Base-by-base conservation (phyloP, 2,113 vertebrate species). In the Ceyx melanurus region DNA sequence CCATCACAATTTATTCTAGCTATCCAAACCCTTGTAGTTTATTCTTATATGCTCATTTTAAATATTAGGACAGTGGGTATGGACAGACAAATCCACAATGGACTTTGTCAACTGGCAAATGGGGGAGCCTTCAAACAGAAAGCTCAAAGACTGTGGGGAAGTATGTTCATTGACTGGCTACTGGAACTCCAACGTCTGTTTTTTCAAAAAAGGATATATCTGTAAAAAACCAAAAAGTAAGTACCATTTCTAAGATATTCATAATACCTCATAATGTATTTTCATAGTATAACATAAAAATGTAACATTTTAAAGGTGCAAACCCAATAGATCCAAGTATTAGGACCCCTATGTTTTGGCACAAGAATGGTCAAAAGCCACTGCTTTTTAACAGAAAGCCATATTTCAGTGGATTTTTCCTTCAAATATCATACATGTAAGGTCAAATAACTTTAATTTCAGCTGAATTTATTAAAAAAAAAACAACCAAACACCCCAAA, bases 141-240 rank as follows among this genome's bases (percentile, higher is more conserved):
- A 80, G 29, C 51, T 87, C 33, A 98, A 98, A 3, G 29, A 97
- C 3, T 99, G 99, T 88, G 98, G 98, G 28, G 97, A 96, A 74
- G 74, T 98, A 42, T 64, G 85, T 43, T 97, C 99, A 18, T 89
- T 97, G 14, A 97, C 84, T 40, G 98, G 98, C 31, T 67, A 88
- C 89, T 99, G 99, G 99, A 97, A 90, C 9, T 96, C 97, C 72
- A 80, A 61, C 6, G 72, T 95, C 78, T 99, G 99, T 89, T 96
- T 92, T 65, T 96, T 96, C 82, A 98, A 97, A 73, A 98, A 93
- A 88, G 96, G 97, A 22, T 99, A 92, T 88, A 98, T 99, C 89
- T 99, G 99, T 95, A 99, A 99, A 98, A 98, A 89, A 88, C 3
- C 75, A 35, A 99, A 99, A 98, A 96, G 99, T 99, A 97, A 96